Evolutionary conservation across 2,113 vertebrate genomes (phyloP).

Genomic region (Pelodiscus sinensis): DNA sequence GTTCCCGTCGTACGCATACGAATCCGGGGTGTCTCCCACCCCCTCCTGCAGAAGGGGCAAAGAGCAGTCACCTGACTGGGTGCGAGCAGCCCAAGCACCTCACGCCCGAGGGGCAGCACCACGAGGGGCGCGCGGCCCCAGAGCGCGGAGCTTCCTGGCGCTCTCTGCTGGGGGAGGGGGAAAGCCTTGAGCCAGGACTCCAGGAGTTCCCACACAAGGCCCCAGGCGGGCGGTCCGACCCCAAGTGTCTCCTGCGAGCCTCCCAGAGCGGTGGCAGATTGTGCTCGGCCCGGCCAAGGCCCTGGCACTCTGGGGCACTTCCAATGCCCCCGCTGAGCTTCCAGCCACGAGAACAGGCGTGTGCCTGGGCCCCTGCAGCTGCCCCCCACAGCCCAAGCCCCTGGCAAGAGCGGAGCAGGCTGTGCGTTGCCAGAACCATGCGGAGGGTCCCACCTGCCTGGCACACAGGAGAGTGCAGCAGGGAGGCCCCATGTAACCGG

Average conservation of each 20-base stretch:
- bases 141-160: background rate
- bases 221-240: background rate
- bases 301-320: background rate
- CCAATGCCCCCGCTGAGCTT: background rate
- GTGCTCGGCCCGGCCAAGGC: background rate
- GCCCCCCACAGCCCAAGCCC: background rate
- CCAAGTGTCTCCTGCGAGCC: background rate
- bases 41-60: slow-evolving; percentile 84
- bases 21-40: slow-evolving; percentile 94
- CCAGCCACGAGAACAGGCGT: background rate
- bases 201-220: background rate
- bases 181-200: background rate
- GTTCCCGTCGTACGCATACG: slow-evolving; percentile 97
- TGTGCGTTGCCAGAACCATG: background rate
- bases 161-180: background rate
- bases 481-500: background rate
- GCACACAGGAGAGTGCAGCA: background rate
- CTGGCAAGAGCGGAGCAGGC: background rate
- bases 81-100: background rate
- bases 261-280: background rate
- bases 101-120: background rate
- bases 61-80: background rate
- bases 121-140: background rate
- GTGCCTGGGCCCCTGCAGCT: background rate
- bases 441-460: background rate